Base-by-base conservation (phyloP, 1,140 invertebrate genomes). In the Notospermus geniculatus region DNA sequence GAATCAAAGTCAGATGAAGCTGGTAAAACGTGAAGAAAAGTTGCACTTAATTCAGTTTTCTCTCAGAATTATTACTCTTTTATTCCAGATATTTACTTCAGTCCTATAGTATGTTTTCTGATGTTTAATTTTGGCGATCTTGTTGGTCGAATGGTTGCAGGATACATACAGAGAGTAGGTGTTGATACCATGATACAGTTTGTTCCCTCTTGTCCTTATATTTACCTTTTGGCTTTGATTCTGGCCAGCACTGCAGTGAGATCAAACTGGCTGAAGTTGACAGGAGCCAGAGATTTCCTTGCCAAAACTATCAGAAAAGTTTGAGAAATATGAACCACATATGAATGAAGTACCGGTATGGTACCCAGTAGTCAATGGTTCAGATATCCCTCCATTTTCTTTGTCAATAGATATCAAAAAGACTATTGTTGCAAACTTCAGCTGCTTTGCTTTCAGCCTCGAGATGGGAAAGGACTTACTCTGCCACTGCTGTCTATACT, bases 41-140 rank as follows among this genome's bases (percentile, higher is more conserved):
- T n/a, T n/a, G n/a, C n/a, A n/a, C n/a, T n/a, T n/a, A n/a, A n/a
- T n/a, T n/a, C n/a, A n/a, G n/a, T n/a, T n/a, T n/a, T n/a, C n/a
- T n/a, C n/a, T n/a, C n/a, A n/a, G n/a, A n/a, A n/a, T n/a, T n/a
- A 32, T 54, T 66, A 17, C 17, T 68, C 67, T 25, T 61, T 53
- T 36, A 15, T 70, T 73, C 54, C 70, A 80, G 78, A 68, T 28
- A 73, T 66, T 27, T 79, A 75, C 76, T 97, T 94, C 81, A 86
- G 92, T 65, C 92, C 93, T 7, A 91, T 96, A 11, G 87, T 92
- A 0, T 91, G 92, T 56, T 97, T 95, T 80, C 82, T 97, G 13
- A 83, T 93, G 64, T 95, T 95, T 77, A 95, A 92, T 79, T 84
- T 87, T 50, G 90, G 88, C 17, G 95, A 97, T 83, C 94, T 93